Base-by-base conservation (phyloP, 1,140 invertebrate genomes). In the Temnothorax curvispinosus region DNA sequence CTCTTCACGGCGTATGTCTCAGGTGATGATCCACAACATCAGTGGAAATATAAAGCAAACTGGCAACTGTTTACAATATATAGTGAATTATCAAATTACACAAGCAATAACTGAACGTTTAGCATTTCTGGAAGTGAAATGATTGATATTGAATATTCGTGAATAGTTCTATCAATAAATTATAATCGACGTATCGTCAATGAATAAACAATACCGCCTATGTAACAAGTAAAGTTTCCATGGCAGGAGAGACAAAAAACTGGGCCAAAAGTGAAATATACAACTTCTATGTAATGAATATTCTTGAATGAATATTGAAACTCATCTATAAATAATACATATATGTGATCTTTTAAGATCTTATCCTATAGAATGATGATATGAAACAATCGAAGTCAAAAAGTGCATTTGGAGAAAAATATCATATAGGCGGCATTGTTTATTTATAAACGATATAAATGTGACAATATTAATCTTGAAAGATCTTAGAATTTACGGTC, bases 21-120 rank as follows among this genome's bases (percentile, higher is more conserved):
- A 88, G 82, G 87, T 89, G 76, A 82, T 89, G 76, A 82, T 88
- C 87, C 82, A 54, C 86, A 41, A 41, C 15, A 32, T 71, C 69
- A 65, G 52, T 5, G 56, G 50, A 56, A 64, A 21, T 76, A 85
- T 41, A 80, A 81, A 21, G 21, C 18, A 32, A 35, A 52, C n/a
- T 11, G 47, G 35, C 62, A 80, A 54, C 11, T 35, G 32, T 67
- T 80, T 54, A 72, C 38, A 50, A 50, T 21, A 82, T 82, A 81
- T 72, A 35, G 18, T 27, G 11, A 82, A 58, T 82, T 32, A 38
- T 38, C 65, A 47, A 74, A 54, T 58, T 32, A 50, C 60, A 32
- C 76, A 35, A 32, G 6, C 32, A 52, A 21, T 18, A 35, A 78
- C 35, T 35, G 9, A 78, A 3, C 44, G 5, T 27, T 11, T 56